Base-by-base conservation (phyloP, 2,797 vertebrate species). In the Micromesistius poutassou region DNA sequence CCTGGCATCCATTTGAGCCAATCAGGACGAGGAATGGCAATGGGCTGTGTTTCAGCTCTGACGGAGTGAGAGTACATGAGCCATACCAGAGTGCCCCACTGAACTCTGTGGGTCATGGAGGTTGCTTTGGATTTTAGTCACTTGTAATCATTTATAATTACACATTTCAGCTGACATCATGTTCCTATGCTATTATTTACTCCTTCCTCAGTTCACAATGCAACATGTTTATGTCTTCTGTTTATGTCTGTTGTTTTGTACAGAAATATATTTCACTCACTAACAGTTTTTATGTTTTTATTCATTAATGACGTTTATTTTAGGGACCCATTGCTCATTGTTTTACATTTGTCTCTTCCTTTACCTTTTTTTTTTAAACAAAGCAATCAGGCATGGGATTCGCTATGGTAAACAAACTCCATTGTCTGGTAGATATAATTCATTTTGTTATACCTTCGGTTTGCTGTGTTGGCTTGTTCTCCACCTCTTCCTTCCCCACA, bases 391-490 rank as follows among this genome's bases (percentile, higher is more conserved):
- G 95, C 94, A 94, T 94, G 95, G 96, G 96, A 97, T 94, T 95
- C 94, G 94, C 94, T 95, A 94, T 98, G 96, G 94, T 97, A 96
- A 99, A 99, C 96, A 98, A 95, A 95, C 97, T 99, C 94, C 97
- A 97, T 94, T 99, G 97, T 97, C 92, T 97, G 98, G 98, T 99
- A 99, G 95, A 98, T 98, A 98, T 97, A 95, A 93, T 89, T 87
- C 55, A 87, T 84, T 78, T 90, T 91, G 46, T 91, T 78, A 74
- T 86, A 87, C 40, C 77, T 89, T 89, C 95, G 93, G 94, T 96
- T 97, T 98, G 96, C 94, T 91, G 94, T 98, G 95, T 66, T 28
- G 28, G 50, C 50, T n/a, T 92, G 91, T 93, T 93, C 92, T 88
- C 88, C 83, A 89, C 75, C 85, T 77, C 68, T 79, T 84, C 78